These are phyloP conservation scores for Diadophis punctatus DNA, from an alignment of 2,113 vertebrate species.

Conservation along the genomic window DNA sequence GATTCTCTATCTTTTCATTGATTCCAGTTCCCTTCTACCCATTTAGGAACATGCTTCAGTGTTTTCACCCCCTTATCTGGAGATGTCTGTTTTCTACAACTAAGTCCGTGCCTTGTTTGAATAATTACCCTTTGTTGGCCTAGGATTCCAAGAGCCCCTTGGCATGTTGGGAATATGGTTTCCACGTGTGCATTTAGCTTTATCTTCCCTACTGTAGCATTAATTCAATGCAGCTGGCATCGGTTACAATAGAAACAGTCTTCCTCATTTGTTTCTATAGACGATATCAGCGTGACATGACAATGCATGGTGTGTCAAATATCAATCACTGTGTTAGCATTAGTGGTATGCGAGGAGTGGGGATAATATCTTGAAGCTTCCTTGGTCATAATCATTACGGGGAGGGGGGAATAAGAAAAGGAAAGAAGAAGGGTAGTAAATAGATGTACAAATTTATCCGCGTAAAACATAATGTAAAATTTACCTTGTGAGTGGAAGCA, in stretches of 20 bases:
- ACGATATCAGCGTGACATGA: conserved; percentile 80
- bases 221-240: conserved; percentile 88
- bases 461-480: conserved; percentile 50
- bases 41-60: conserved; percentile 68
- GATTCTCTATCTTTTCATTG: conserved; percentile 85
- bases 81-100: conserved; percentile 64
- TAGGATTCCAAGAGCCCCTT: conserved; percentile 62
- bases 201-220: conserved; percentile 73
- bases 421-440: conserved; percentile 49
- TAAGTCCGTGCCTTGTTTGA: conserved; percentile 62
- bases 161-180: conserved; percentile 73
- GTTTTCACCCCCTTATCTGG: conserved; percentile 69
- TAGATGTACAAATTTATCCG: conserved; percentile 51
- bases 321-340: conserved; percentile 82
- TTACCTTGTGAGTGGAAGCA: conserved; percentile 61
- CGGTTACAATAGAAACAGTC: conserved; percentile 82
- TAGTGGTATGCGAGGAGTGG: conserved; percentile 90
- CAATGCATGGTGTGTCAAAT: conserved; percentile 92
- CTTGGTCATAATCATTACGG: conserved; percentile 48
- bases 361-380: conserved; percentile 64
- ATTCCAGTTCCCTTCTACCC: conserved; percentile 63
- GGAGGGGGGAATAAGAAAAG: conserved; percentile 40
- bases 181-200: conserved; percentile 70
- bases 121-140: conserved; percentile 53
- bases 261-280: conserved; percentile 82